A percentile compares a stretch with the other conserved stretches of the same genome.
phyloP scores from a whole-genome alignment of 1,140 invertebrate species.

The Drosophila parabipectinata region DNA sequence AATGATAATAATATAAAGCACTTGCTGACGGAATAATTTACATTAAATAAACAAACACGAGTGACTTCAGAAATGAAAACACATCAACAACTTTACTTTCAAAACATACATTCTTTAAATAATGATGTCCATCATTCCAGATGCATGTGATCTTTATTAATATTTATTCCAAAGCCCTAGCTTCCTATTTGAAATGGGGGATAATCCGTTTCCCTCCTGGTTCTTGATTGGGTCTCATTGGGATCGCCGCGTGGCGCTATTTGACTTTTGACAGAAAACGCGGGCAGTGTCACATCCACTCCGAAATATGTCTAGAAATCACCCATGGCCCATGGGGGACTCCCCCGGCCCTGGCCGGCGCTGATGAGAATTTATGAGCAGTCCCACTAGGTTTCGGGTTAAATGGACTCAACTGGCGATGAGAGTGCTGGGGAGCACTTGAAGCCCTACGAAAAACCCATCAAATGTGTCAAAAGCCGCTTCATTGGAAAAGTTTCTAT shows the following conservation, averaged over 20 bases:
- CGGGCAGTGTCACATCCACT: constrained; percentile 30
- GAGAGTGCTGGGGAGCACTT: constrained; percentile 12
- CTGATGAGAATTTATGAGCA: constrained; percentile 77
- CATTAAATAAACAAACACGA: constrained; percentile 5
- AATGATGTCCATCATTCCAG: background rate
- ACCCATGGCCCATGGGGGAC: constrained; percentile 2
- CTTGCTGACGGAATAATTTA: constrained; percentile 3
- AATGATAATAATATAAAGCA: constrained; percentile 1
- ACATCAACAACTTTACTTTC: background rate
- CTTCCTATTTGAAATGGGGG: constrained; percentile 24
- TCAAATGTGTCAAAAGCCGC: constrained; percentile 69
- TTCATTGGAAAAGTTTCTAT: constrained; percentile 59
- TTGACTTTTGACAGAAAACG: constrained; percentile 72
- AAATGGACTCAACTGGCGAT: constrained; percentile 52
- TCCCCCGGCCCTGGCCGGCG: constrained; percentile 25
- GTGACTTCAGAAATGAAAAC: background rate
- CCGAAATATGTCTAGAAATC: background rate
- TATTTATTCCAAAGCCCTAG: constrained; percentile 2
- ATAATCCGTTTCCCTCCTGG: constrained; percentile 63
- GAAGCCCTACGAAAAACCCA: constrained; percentile 42
- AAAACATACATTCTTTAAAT: background rate
- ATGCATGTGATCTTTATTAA: constrained; percentile 10
- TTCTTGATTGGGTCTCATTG: constrained; percentile 71
- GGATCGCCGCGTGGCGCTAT: constrained; percentile 73
- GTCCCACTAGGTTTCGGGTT: constrained; percentile 44